A percentile compares a stretch with the other conserved stretches of the same genome.
Conservation (phyloP, 2,113 vertebrate species). For the Oceanites oceanicus region DNA sequence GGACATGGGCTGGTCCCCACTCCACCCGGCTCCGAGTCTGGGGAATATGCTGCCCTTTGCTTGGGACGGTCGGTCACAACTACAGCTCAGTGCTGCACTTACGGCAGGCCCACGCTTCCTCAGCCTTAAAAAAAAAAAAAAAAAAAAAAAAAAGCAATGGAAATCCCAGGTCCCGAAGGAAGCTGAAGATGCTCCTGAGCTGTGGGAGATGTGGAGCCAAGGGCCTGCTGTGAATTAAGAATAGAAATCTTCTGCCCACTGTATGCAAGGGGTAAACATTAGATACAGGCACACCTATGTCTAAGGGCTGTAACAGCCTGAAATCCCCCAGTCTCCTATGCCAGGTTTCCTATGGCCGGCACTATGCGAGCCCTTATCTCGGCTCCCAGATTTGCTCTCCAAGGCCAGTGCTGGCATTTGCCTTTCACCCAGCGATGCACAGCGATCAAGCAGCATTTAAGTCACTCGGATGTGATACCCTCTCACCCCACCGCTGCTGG, state of each 20-base stretch:
- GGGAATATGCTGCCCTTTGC: neutral
- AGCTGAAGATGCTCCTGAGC: neutral
- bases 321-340: neutral
- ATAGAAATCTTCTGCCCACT: neutral
- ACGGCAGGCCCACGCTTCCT: neutral
- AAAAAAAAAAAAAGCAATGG: neutral
- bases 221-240: neutral
- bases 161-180: neutral
- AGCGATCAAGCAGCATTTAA: neutral
- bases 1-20: neutral
- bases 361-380: accelerated
- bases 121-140: neutral
- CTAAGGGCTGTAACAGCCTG: neutral
- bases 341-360: neutral
- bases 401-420: neutral
- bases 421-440: neutral
- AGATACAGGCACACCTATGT: accelerated
- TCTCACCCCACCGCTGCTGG: neutral
- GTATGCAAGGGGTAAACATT: neutral
- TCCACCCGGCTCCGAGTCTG: accelerated
- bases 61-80: accelerated
- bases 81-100: neutral
- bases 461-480: neutral
- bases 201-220: neutral
- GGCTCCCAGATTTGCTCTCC: neutral